Conservation (phyloP, 2,797 vertebrate species). For the Sphenopsis melanotis region DNA sequence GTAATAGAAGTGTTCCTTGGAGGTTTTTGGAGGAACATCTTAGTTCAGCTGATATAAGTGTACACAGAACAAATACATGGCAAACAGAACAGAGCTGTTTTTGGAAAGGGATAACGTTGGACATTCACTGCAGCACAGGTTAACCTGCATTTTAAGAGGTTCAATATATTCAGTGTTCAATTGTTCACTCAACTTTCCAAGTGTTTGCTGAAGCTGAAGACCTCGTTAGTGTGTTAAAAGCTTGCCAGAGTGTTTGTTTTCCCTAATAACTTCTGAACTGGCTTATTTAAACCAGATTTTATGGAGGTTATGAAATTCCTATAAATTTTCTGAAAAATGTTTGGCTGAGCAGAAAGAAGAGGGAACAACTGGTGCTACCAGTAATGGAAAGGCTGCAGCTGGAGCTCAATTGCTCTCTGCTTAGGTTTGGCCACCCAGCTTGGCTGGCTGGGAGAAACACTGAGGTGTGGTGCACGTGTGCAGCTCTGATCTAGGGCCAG, state of each 20-base stretch:
- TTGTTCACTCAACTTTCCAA: slow-evolving; percentile 27
- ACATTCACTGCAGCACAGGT: slow-evolving; percentile 6
- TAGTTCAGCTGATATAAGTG: slow-evolving; percentile 30
- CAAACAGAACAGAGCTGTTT: slow-evolving; percentile 34
- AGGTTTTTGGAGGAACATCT: slow-evolving; percentile 48
- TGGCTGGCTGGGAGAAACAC: neutral
- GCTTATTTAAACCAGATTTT: slow-evolving; percentile 6
- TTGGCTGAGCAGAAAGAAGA: neutral
- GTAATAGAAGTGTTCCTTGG: neutral
- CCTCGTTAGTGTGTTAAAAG: neutral
- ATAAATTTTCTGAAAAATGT: neutral
- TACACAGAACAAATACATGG: slow-evolving; percentile 15
- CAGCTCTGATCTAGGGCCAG: neutral
- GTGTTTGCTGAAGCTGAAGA: slow-evolving; percentile 60
- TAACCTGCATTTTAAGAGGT: slow-evolving; percentile 60
- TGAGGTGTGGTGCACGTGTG: accelerated
- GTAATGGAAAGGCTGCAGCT: neutral
- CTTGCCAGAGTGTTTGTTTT: slow-evolving; percentile 34
- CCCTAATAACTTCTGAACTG: neutral
- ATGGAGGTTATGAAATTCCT: neutral
- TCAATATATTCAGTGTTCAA: slow-evolving; percentile 45
- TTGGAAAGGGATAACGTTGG: slow-evolving; percentile 16
- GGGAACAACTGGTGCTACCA: neutral
- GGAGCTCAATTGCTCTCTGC: neutral
- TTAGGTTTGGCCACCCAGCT: neutral